Evolutionary conservation across 2,888 invertebrate species (phyloP).

Genomic region (Automeris io): DNA sequence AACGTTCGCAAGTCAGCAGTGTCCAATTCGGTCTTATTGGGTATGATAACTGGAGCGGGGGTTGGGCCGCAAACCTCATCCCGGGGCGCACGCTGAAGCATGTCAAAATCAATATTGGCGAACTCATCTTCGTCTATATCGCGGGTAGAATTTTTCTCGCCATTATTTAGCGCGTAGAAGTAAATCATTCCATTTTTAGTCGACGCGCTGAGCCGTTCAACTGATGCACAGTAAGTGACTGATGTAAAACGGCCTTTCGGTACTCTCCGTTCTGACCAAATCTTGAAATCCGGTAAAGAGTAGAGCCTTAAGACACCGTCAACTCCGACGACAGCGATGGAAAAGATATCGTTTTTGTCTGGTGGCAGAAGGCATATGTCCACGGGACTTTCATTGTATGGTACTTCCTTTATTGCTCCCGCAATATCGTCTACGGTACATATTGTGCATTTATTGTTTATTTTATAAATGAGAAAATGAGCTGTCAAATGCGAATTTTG

Average conservation of each 20-base stretch:
- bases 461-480: slow-evolving; percentile 57
- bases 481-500: slow-evolving; percentile 50
- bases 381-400: slow-evolving; percentile 80
- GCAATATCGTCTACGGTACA: slow-evolving; percentile 77
- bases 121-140: slow-evolving; percentile 84
- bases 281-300: slow-evolving; percentile 82
- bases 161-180: slow-evolving; percentile 86
- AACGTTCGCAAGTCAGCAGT: slow-evolving; percentile 80
- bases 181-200: slow-evolving; percentile 88
- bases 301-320: slow-evolving; percentile 86
- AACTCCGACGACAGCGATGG: slow-evolving; percentile 84
- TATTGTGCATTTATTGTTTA: slow-evolving; percentile 52
- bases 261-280: slow-evolving; percentile 81
- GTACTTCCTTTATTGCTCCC: slow-evolving; percentile 77
- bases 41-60: slow-evolving; percentile 60
- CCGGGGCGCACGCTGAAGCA: slow-evolving; percentile 55
- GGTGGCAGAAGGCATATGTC: slow-evolving; percentile 82
- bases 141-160: slow-evolving; percentile 83
- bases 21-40: slow-evolving; percentile 77
- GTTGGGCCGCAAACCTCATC: slow-evolving; percentile 49
- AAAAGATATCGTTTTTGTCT: slow-evolving; percentile 69
- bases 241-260: slow-evolving; percentile 86
- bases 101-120: slow-evolving; percentile 64
- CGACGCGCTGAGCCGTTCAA: slow-evolving; percentile 90
- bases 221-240: slow-evolving; percentile 90